Percentiles rank a stretch among this genome's conserved stretches.
phyloP scores from a whole-genome alignment of 2,113 vertebrate species.

The Apaloderma vittatum region DNA sequence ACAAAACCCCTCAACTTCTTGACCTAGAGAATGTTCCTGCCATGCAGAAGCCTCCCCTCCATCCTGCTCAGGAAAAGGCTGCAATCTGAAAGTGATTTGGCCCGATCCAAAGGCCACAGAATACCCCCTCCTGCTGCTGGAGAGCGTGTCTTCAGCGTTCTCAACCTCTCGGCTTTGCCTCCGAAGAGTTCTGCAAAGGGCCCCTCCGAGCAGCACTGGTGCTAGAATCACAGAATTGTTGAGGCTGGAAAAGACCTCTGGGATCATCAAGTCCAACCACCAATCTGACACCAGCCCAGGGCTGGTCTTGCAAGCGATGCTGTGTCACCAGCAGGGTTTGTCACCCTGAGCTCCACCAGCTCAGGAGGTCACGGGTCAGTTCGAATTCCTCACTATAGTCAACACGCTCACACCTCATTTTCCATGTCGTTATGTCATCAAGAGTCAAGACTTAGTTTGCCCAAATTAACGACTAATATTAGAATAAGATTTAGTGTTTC shows the following conservation, averaged over 20 bases:
- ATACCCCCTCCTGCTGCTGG: neutral
- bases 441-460: neutral
- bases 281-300: neutral
- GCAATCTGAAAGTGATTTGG: neutral
- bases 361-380: neutral
- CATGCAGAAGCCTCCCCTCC: neutral
- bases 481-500: neutral
- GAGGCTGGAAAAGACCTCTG: too few relatives aligned
- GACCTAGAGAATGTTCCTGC: neutral
- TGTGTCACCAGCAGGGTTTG: neutral
- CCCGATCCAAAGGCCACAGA: neutral
- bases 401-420: neutral
- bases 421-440: neutral
- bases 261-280: too few relatives aligned
- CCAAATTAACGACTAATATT: neutral
- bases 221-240: too few relatives aligned
- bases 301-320: neutral
- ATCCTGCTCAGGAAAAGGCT: neutral
- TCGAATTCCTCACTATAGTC: accelerated
- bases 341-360: neutral
- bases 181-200: neutral
- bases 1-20: neutral
- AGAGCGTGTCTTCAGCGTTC: neutral
- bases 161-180: neutral
- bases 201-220: neutral